Conservation (phyloP, 2,113 vertebrate genomes). For the Galemys pyrenaicus region DNA sequence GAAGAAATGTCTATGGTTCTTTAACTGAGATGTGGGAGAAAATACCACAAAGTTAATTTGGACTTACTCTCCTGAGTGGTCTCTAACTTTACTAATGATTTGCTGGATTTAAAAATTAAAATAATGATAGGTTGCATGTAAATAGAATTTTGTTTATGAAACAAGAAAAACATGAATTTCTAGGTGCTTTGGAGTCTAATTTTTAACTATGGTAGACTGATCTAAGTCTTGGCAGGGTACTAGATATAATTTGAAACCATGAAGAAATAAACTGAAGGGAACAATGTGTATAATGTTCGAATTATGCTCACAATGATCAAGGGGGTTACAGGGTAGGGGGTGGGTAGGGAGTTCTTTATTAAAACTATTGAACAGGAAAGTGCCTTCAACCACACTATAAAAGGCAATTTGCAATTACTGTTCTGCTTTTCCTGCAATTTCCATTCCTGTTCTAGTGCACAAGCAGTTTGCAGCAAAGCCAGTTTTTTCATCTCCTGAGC, state of each 20-base stretch:
- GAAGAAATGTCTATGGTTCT: background rate
- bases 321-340: background rate
- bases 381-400: slow-evolving; percentile 49
- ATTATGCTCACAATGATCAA: slow-evolving; percentile 54
- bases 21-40: slow-evolving; percentile 41
- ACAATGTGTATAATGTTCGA: slow-evolving; percentile 51
- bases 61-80: slow-evolving; percentile 48
- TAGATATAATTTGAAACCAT: slow-evolving; percentile 54
- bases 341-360: slow-evolving; percentile 71
- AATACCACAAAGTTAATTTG: slow-evolving; percentile 46
- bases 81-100: slow-evolving; percentile 45
- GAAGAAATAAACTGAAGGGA: slow-evolving; percentile 47
- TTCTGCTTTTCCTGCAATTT: slow-evolving; percentile 54
- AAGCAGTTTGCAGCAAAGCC: slow-evolving; percentile 38
- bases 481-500: slow-evolving; percentile 23
- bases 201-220: slow-evolving; percentile 38
- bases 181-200: slow-evolving; percentile 43
- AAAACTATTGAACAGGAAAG: slow-evolving; percentile 70
- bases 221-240: slow-evolving; percentile 56
- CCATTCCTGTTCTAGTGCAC: slow-evolving; percentile 32
- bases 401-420: slow-evolving; percentile 61
- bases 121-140: slow-evolving; percentile 32
- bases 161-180: slow-evolving; percentile 55
- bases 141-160: slow-evolving; percentile 51
- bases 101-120: slow-evolving; percentile 48